Evolutionary conservation across 1,140 invertebrate genomes (phyloP), one percentile per base, ranked within the genome.

Genomic region (Melipona quadrifasciata): DNA sequence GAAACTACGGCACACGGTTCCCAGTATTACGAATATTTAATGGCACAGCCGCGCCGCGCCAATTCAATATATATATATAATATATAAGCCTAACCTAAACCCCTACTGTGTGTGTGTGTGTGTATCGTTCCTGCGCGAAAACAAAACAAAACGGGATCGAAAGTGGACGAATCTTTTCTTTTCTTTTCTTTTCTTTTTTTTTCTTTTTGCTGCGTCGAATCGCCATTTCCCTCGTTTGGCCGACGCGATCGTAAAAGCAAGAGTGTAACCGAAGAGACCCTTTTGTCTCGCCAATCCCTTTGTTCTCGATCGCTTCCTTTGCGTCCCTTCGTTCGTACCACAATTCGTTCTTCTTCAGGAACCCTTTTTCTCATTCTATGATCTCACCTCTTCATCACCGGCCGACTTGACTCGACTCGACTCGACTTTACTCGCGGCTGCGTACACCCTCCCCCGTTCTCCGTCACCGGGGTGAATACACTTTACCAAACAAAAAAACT

Each of bases 261-360:
- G 70, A 87, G 80, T 82, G 72, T 57, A 73, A 67, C 34, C 65
- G 47, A 90, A 84, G 79, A 80, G 75, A 39, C 34, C 31, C 89
- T 78, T 90, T 90, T 90, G 89, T 90, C 83, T 90, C 81, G 55
- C 61, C 51, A 78, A 27, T 55, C 70, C 85, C 81, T 90, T 90
- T 90, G 84, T 77, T 79, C 71, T 64, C 24, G 70, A 86, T 86
- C 86, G 81, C 78, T 90, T 88, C 89, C 85, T 90, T 90, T 88
- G 77, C 89, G 72, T 73, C 61, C 76, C 72, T 79, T 83, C 80
- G 70, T 64, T 21, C 83, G 53, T 61, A 24, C 58, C 77, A 79
- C 88, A 89, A 89, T 89, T 72, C 88, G 71, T 89, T 86, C 67
- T 89, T 86, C 67, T 78, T 74, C 79, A 76, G 68, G 51, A 80